Percentiles rank a stretch among this genome's conserved stretches.
Conservation (phyloP, 2,888 invertebrate species). For the Hydriomena furcata region DNA sequence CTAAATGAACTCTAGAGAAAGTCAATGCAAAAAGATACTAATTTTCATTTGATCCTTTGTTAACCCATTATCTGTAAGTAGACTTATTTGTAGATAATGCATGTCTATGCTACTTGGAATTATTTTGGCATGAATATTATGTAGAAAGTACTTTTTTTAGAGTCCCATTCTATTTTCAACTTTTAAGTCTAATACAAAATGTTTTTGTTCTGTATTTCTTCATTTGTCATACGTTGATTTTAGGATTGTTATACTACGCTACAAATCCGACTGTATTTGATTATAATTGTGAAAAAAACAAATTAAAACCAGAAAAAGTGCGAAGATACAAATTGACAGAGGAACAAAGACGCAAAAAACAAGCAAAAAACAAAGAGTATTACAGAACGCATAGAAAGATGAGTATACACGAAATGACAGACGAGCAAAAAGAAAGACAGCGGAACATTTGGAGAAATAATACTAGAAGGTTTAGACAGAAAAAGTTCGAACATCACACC, state of each 20-base stretch:
- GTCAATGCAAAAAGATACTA: no score
- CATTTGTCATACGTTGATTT: background rate
- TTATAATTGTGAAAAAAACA: background rate
- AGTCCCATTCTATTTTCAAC: no score
- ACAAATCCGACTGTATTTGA: background rate
- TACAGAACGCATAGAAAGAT: background rate
- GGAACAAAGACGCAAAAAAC: background rate
- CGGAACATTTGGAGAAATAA: background rate
- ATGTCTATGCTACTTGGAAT: no score
- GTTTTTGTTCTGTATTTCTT: no score
- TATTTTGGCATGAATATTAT: no score
- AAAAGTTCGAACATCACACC: background rate
- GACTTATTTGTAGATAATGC: no score
- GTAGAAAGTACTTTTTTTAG: no score
- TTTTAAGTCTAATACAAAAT: no score
- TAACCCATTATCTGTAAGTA: no score
- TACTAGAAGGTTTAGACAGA: background rate
- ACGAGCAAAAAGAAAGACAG: background rate
- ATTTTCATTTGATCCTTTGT: no score
- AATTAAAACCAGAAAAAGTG: no score
- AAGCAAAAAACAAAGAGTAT: background rate
- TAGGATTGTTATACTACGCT: background rate
- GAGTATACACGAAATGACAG: background rate
- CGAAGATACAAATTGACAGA: background rate
- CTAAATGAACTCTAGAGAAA: no score